A percentile compares a stretch with the other conserved stretches of the same genome.
Conservation (phyloP, 2,113 vertebrate genomes). For the Gymnocephalus cernua region DNA sequence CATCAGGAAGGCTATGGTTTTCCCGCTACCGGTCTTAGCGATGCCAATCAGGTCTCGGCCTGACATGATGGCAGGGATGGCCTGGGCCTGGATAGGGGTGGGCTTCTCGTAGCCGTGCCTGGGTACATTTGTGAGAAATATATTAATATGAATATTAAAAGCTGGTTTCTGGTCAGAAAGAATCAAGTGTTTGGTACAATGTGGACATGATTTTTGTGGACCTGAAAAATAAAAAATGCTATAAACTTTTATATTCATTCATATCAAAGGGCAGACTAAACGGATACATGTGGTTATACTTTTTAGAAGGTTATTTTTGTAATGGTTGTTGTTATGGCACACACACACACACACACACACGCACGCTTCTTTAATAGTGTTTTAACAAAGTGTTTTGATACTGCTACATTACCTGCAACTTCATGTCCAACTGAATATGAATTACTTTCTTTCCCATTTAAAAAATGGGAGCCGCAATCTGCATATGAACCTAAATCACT, state of each 20-base stretch:
- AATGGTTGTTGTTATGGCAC: too few species aligned
- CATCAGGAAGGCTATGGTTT: constrained; percentile 97
- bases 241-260: not conserved
- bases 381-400: too few species aligned
- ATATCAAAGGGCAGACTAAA: not conserved
- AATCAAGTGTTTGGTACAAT: not conserved
- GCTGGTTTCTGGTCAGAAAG: not conserved
- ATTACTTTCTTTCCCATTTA: too few species aligned
- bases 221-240: not conserved
- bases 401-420: too few species aligned
- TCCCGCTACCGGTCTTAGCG: constrained; percentile 98
- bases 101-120: constrained; percentile 98
- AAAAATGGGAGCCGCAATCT: not conserved
- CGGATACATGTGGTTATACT: not conserved
- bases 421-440: too few species aligned
- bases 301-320: not conserved
- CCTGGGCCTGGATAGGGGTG: constrained; percentile 96
- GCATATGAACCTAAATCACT: not conserved
- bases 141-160: not conserved
- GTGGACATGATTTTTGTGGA: not conserved
- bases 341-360: too few species aligned
- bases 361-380: too few species aligned
- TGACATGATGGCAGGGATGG: constrained; percentile 97
- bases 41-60: constrained; percentile 97
- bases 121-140: not conserved